These are phyloP conservation scores for Mythimna impura DNA, from an alignment of 2,888 invertebrate species.

Conservation along the genomic window DNA sequence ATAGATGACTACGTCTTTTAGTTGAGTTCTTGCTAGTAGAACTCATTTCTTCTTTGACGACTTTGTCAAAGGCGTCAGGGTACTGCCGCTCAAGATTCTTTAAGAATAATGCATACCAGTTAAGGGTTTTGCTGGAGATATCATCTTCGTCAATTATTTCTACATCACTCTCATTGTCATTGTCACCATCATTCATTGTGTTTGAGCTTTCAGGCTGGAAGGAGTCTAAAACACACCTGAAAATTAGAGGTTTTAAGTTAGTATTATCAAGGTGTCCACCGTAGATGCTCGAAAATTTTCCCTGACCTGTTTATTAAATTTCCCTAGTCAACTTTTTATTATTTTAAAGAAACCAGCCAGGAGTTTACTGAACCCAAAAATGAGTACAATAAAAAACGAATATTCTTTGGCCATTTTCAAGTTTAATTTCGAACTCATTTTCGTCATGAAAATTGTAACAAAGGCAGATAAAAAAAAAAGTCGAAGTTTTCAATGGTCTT, in stretches of 20 bases:
- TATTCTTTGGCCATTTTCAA: too few relatives aligned
- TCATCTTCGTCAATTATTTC: conserved; percentile 85
- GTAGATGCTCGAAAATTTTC: too few relatives aligned
- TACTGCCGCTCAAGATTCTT: conserved; percentile 93
- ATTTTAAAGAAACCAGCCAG: too few relatives aligned
- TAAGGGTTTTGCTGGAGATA: conserved; percentile 78
- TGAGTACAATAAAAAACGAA: too few relatives aligned
- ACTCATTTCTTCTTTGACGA: conserved; percentile 90
- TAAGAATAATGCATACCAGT: conserved; percentile 90
- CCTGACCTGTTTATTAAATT: too few relatives aligned
- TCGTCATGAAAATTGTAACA: too few relatives aligned
- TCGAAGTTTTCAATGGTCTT: too few relatives aligned
- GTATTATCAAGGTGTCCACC: too few relatives aligned
- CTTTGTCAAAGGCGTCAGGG: conserved; percentile 93
- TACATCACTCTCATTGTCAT: conserved; percentile 83
- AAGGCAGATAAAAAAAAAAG: too few relatives aligned
- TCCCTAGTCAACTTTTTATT: too few relatives aligned
- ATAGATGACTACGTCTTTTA: conserved; percentile 80
- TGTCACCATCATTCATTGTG: conserved; percentile 71
- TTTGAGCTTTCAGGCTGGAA: conserved; percentile 68
- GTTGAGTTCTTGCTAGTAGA: conserved; percentile 75
- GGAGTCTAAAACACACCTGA: conserved; percentile 87
- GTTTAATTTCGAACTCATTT: too few relatives aligned
- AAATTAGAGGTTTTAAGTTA: conserved; percentile 50
- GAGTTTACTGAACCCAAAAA: too few relatives aligned